Conservation (phyloP, 2,113 vertebrate genomes). For the Oreochromis spilurus region DNA sequence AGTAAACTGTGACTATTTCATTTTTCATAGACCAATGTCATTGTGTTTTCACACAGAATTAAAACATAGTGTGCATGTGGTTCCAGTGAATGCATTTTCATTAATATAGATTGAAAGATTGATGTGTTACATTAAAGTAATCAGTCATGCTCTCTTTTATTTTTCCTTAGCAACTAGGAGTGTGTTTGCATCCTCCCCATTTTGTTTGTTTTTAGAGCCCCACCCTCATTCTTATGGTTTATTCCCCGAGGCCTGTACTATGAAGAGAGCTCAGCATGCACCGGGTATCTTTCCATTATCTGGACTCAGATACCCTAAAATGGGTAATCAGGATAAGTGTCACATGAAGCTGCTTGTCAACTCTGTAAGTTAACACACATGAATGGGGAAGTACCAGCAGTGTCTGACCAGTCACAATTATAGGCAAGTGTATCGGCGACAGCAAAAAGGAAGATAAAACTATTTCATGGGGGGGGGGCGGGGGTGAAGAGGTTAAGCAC, state of each 20-base stretch:
- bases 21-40: background rate
- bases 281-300: background rate
- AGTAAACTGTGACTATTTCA: slow-evolving; percentile 19
- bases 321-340: background rate
- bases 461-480: background rate
- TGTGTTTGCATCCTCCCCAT: background rate
- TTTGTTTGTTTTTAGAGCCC: background rate
- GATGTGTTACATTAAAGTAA: background rate
- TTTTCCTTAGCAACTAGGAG: background rate
- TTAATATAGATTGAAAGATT: background rate
- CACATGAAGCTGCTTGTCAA: background rate
- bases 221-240: background rate
- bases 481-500: background rate
- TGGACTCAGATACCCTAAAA: background rate
- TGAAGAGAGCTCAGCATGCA: background rate
- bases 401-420: background rate
- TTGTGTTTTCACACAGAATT: background rate
- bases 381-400: background rate
- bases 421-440: background rate
- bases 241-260: background rate
- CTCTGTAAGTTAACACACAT: background rate
- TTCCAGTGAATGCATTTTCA: background rate
- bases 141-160: background rate
- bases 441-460: background rate
- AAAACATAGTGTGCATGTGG: background rate